phyloP scores from a whole-genome alignment of 2,797 vertebrate genomes.

The Pseudocheirus occidentalis region DNA sequence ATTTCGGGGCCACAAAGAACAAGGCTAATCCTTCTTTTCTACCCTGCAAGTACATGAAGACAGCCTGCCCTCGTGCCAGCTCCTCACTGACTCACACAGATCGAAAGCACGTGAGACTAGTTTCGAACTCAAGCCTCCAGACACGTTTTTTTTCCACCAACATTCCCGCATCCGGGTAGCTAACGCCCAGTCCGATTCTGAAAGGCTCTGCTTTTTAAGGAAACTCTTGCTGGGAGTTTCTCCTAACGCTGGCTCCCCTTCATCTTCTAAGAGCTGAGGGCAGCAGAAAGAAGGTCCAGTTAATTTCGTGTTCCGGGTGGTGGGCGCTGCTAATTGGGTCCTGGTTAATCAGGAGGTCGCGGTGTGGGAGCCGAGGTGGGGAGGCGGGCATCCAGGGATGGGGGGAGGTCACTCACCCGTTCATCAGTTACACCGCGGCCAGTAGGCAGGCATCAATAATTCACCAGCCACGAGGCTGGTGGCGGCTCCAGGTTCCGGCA shows the following conservation, averaged over 20 bases:
- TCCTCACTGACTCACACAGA: background rate
- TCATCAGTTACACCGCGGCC: conserved; percentile 44
- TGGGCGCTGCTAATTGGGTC: background rate
- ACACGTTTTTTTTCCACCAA: background rate
- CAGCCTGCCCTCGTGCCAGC: background rate
- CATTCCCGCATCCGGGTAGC: background rate
- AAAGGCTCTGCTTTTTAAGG: background rate
- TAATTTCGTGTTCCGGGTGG: background rate
- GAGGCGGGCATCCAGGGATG: background rate
- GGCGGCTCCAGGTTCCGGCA: conserved; percentile 14
- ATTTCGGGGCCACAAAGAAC: background rate
- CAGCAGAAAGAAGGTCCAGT: background rate
- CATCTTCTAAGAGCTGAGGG: background rate
- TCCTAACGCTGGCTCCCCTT: background rate
- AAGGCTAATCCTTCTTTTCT: background rate
- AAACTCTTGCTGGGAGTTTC: background rate
- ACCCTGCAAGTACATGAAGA: background rate
- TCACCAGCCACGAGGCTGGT: conserved; percentile 45
- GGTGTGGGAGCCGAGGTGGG: conserved; percentile 28
- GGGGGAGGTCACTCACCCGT: conserved; percentile 31
- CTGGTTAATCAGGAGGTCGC: conserved; percentile 15
- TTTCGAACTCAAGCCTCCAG: background rate
- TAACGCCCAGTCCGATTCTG: background rate
- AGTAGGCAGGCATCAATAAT: conserved; percentile 64
- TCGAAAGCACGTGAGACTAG: background rate